Evolutionary conservation across 2,888 invertebrate genomes (phyloP), one percentile per base, ranked within the genome.

Genomic region (Drosophila merina): DNA sequence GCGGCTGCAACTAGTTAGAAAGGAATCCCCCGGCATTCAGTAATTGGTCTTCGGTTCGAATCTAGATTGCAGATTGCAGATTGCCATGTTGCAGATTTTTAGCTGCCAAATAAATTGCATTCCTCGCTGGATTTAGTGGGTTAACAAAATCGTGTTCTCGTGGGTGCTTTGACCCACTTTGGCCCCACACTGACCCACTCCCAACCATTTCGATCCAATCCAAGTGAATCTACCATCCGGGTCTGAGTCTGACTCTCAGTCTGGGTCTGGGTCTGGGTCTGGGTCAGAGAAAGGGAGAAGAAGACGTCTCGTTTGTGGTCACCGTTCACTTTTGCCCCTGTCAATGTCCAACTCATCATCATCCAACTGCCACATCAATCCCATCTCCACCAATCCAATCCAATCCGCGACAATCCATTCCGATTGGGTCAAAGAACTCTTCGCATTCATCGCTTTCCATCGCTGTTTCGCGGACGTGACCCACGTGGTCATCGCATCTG

Each of bases 221-320:
- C 38, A 4, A 33, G n/a, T 0, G 55, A 58, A 68, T 58, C 54
- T 54, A n/a, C 20, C 40, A 74, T 70, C 68, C 74, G 69, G 76
- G 77, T 82, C 75, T 83, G 79, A 82, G 79, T 79, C 83, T 82
- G 83, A 77, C 14, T 14, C 14, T 14, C n/a, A n/a, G n/a, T n/a
- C n/a, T n/a, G 14, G 1, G 14, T 14, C 20, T 20, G 20, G 20
- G 20, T 70, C 68, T 72, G 69, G 76, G 77, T 82, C 75, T 83
- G 79, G 80, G 79, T 79, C 83, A 80, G 83, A 77, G 80, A 80
- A 80, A 80, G 80, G 83, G 76, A 80, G 83, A 79, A 82, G 58
- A 38, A 25, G 31, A 31, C 33, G 20, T 44, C 69, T 67, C 49
- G 70, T 66, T 70, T 74, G 59, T 54, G 71, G 58, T 58, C 49